Evolutionary conservation across 37 sponge, comb jelly and placozoan genomes (phyloP), one percentile per base, ranked within the genome.

Genomic region (Crambe crambe): DNA sequence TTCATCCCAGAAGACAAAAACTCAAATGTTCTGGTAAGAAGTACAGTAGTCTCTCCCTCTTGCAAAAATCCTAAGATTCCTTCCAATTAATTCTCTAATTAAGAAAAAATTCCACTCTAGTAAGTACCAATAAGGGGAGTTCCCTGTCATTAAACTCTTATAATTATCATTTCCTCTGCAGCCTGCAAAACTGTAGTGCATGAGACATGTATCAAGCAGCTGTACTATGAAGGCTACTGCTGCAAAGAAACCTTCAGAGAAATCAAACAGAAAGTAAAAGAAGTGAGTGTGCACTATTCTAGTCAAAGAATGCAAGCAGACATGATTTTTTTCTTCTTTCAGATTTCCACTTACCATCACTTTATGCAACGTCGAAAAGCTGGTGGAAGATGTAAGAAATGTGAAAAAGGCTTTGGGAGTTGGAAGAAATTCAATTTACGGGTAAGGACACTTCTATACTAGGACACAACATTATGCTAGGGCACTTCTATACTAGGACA

Each of bases 231-330:
- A 20, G 72, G 62, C 8, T 27, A 83, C 57, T 3, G 10, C 60
- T 95, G 95, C 57, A 90, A 95, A 64, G 79, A 82, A 1, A 95
- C 89, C 29, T 95, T 95, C 67, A 56, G 95, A 42, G 76, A 81
- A 37, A 86, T 86, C 60, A 82, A 70, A 58, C 85, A 90, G 64
- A 90, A 84, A 81, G 74, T 85, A 21, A 88, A 18, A 72, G 65
- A 81, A 22, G 74, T 81, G n/a, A 18, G 18, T n/a, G n/a, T n/a
- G n/a, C n/a, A n/a, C n/a, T n/a, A 20, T 12, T 54, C 56, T 20
- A 12, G 18, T 54, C 18, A 54, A 20, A 54, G 12, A 54, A 54
- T 54, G 56, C 18, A 20, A 20, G 56, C 56, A 54, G 12, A 54
- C 56, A 54, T 54, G 12, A 2, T 12, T 12, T 58, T 3, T 56